These are phyloP conservation scores for Cistogaster globosa DNA, from an alignment of 2,888 invertebrate genomes.

Conservation along the genomic window DNA sequence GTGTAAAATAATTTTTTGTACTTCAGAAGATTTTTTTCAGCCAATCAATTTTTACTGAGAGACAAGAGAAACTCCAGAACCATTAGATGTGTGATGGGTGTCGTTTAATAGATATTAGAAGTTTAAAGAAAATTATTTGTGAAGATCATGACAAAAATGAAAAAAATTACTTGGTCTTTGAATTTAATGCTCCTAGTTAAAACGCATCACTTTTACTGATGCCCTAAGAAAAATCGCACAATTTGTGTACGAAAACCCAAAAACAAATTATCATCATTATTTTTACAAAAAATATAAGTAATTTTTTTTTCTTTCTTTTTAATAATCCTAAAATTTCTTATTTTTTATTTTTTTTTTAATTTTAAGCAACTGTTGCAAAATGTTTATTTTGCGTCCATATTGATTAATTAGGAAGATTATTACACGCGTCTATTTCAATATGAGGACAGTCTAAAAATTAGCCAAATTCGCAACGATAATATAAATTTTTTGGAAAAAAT, in stretches of 20 bases:
- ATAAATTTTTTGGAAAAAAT: neutral
- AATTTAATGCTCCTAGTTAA: neutral
- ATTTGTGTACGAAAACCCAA: neutral
- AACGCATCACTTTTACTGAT: neutral
- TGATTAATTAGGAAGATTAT: slow-evolving; percentile 54
- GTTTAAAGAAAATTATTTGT: slow-evolving; percentile 32
- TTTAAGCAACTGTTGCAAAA: slow-evolving; percentile 51
- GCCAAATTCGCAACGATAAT: neutral
- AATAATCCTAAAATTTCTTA: neutral
- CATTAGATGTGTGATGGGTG: slow-evolving; percentile 7
- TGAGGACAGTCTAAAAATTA: neutral
- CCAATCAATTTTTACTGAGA: neutral
- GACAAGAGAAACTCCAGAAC: slow-evolving; percentile 16
- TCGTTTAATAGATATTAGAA: slow-evolving; percentile 35
- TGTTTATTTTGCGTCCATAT: slow-evolving; percentile 25
- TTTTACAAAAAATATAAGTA: neutral
- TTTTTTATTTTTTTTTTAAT: slow-evolving; percentile 13
- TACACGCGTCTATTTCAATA: neutral
- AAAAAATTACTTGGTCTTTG: neutral
- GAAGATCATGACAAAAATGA: neutral
- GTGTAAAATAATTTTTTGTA: neutral
- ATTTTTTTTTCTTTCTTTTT: neutral
- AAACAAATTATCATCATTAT: neutral
- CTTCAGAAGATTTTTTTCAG: neutral
- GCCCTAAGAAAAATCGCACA: neutral